Conservation (phyloP, 2,113 vertebrate species). For the Percina caprodes region DNA sequence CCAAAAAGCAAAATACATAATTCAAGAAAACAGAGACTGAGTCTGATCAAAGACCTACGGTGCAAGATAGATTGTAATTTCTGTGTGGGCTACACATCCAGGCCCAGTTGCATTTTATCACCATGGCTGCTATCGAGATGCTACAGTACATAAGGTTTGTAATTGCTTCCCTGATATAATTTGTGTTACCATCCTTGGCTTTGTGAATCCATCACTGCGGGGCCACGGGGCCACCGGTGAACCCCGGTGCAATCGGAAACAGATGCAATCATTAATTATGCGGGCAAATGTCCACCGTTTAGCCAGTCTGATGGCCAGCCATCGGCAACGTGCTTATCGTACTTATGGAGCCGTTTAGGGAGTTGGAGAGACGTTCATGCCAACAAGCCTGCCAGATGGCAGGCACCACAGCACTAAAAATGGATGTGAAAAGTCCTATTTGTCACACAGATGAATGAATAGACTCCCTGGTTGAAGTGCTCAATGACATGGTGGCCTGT, state of each 20-base stretch:
- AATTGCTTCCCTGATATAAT: constrained; percentile 58
- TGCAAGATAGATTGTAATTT: constrained; percentile 22
- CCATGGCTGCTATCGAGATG: constrained; percentile 33
- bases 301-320: constrained; percentile 71
- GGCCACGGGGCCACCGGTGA: constrained; percentile 45
- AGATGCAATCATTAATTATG: constrained; percentile 81
- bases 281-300: constrained; percentile 74
- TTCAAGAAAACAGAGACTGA: not conserved
- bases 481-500: constrained; percentile 47
- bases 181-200: constrained; percentile 59
- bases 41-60: constrained; percentile 42
- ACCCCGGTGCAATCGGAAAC: constrained; percentile 66
- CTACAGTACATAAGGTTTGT: constrained; percentile 45
- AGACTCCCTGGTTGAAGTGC: constrained; percentile 49
- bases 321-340: constrained; percentile 70
- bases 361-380: constrained; percentile 56
- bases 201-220: constrained; percentile 40
- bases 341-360: constrained; percentile 71
- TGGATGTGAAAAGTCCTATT: constrained; percentile 66
- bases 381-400: constrained; percentile 74
- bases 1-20: not conserved
- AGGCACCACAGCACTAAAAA: constrained; percentile 55
- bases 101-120: constrained; percentile 41
- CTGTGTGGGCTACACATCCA: constrained; percentile 14
- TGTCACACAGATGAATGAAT: constrained; percentile 71